Evolutionary conservation across 2,113 vertebrate genomes (phyloP), one percentile per base, ranked within the genome.

Genomic region (Rhabdomys dilectus): DNA sequence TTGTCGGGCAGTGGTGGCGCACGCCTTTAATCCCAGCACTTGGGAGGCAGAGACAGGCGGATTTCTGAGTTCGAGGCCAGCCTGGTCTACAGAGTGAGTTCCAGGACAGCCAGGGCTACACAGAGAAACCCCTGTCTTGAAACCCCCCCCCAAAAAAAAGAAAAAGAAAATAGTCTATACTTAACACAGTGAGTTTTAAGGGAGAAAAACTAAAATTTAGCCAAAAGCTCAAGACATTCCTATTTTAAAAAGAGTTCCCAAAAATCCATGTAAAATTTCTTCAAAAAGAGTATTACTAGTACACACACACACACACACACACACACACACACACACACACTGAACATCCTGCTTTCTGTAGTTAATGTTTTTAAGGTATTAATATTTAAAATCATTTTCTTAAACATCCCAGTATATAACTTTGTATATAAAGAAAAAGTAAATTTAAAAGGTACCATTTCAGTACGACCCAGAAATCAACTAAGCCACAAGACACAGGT

Each of bases 331-430:
- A 66, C 3, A 95, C 80, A 42, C 68, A 51, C 34, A 72, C 81
- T 29, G 91, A 58, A 60, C 62, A 80, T 60, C 34, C 58, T 80
- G 17, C 66, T 95, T 97, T 89, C 64, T 13, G 81, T 53, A 72
- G 91, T 48, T 82, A n/a, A 56, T 89, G 3, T 93, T 93, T 92
- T 80, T 39, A 68, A 89, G 80, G 8, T n/a, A 72, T 36, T 60
- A 96, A 16, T 88, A 75, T 84, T 64, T 24, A 66, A 92, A 96
- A 81, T 77, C 81, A 95, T 78, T 93, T 91, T 93, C 90, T 66
- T 60, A 96, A 96, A 39, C 75, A 93, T 39, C 34, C 19, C 62
- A 78, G 53, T 89, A 70, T 84, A 68, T 45, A 91, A 81, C 45
- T 81, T 1, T 80, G 60, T 78, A 15, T 42, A 86, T 58, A 76